Base-by-base conservation (phyloP, 2,113 vertebrate species). In the Atrichornis clamosus region DNA sequence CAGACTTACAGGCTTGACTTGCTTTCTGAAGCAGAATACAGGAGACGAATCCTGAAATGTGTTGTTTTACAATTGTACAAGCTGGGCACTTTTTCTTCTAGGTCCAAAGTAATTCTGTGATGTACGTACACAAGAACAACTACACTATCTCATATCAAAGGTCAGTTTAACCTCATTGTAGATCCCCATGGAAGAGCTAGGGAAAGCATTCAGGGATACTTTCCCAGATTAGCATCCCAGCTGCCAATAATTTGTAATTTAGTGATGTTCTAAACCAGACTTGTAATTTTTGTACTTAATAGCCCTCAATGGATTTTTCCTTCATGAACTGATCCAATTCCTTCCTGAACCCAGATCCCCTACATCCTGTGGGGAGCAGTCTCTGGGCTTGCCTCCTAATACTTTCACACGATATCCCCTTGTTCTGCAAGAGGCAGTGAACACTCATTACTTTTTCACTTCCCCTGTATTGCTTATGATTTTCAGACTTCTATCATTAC, bases 211-310 rank as follows among this genome's bases (percentile, higher is more conserved):
- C 52, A 90, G 42, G 60, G 42, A 84, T 90, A 67, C 42, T 93
- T 95, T 96, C 94, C 89, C 92, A 92, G 94, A 96, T 92, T 70
- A 90, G 33, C 16, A 2, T 63, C n/a, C 42, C 92, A 93, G 89
- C 88, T 96, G 95, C 72, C 95, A 95, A 70, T 90, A 78, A 74
- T 93, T 90, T 81, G 11, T 49, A 87, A 87, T 67, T 93, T 33
- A 77, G 37, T 52, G 68, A 70, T 84, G 68, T 84, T 95, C 73
- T 92, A 77, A 93, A 81, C 21, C 75, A 90, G 90, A 83, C 18
- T 78, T 60, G 32, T 19, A 75, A 32, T n/a, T 83, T 90, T 83
- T 92, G 11, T 86, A 47, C 19, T 90, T 74, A 86, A 93, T 70
- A 63, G 12, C 64, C 22, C 83, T 90, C 94, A 84, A 23, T 70